Conservation (phyloP, 2,797 vertebrate species). For the Chelonia mydas region DNA sequence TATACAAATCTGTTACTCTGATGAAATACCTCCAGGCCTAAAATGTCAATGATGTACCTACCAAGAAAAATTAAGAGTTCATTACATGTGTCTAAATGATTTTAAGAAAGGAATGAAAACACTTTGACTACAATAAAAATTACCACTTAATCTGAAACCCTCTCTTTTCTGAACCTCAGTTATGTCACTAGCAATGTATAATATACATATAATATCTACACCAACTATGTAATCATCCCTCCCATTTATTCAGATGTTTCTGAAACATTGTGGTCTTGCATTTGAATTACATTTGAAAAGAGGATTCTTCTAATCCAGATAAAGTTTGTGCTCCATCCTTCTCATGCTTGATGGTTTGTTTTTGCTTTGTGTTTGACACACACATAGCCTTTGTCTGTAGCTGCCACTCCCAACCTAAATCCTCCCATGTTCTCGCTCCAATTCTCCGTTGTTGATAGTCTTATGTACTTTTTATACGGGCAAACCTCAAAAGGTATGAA, state of each 20-base stretch:
- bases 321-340: rapidly evolving
- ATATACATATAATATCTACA: background rate
- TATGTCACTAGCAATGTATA: background rate
- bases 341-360: background rate
- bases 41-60: background rate
- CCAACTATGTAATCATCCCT: background rate
- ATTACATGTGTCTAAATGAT: background rate
- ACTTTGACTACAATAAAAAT: background rate
- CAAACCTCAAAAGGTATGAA: background rate
- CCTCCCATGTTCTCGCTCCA: background rate
- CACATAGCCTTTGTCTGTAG: background rate
- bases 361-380: background rate
- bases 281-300: background rate
- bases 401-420: background rate
- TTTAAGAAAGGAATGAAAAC: background rate
- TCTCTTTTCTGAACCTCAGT: background rate
- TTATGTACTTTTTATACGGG: background rate
- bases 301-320: background rate
- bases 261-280: background rate
- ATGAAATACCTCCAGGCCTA: background rate
- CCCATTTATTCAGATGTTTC: background rate
- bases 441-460: background rate
- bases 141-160: background rate
- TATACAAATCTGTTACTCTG: background rate
- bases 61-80: background rate